Percentiles rank a stretch among this genome's conserved stretches.
phyloP scores from a whole-genome alignment of 2,113 vertebrate species.

The Odocoileus virginianus region DNA sequence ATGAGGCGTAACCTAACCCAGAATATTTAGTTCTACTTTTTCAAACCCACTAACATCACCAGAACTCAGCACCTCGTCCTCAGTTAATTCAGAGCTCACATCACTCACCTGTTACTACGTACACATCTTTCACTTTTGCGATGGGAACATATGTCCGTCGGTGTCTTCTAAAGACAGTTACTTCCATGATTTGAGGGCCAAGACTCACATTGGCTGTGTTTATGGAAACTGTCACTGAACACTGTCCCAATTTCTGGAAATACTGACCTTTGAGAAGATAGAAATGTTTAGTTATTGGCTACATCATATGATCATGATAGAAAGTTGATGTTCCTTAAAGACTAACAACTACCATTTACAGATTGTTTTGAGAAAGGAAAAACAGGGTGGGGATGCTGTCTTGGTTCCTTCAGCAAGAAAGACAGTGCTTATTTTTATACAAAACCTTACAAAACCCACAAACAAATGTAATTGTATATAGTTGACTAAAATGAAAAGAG shows the following conservation, averaged over 20 bases:
- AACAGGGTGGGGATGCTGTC: background rate
- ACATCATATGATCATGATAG: background rate
- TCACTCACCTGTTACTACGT: slow-evolving; percentile 87
- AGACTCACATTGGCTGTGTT: slow-evolving; percentile 89
- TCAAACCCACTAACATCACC: background rate
- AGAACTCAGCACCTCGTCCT: background rate
- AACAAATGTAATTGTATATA: background rate
- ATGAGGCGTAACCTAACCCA: background rate
- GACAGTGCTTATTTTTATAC: background rate
- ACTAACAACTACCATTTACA: background rate
- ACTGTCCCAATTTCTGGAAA: slow-evolving; percentile 84
- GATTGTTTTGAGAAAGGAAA: background rate
- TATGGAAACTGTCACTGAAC: slow-evolving; percentile 85
- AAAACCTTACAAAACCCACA: background rate
- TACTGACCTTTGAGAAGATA: slow-evolving; percentile 87
- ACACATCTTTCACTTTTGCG: slow-evolving; percentile 81
- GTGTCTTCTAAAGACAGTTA: slow-evolving; percentile 87
- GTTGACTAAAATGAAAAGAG: background rate
- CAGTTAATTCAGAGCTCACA: background rate
- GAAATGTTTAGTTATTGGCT: background rate
- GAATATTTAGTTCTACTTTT: background rate
- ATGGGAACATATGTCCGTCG: slow-evolving; percentile 81
- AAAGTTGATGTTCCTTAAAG: background rate
- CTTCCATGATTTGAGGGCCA: slow-evolving; percentile 90
- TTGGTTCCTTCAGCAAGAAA: background rate